phyloP scores from a whole-genome alignment of 2,888 invertebrate species.

The Endomychus coccineus region DNA sequence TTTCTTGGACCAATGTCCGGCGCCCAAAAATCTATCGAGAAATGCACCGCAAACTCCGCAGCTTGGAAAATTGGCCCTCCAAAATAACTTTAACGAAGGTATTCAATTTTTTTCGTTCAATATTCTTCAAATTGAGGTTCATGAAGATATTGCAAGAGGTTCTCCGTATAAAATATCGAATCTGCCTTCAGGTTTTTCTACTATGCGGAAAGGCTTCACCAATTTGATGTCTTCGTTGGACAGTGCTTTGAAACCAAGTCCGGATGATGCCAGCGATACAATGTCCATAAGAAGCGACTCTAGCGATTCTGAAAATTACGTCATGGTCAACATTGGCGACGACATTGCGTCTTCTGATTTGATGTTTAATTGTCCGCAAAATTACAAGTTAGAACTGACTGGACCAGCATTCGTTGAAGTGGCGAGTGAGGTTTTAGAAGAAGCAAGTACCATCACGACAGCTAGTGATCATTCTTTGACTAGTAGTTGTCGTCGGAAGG shows the following conservation, averaged over 20 bases:
- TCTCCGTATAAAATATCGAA: neutral
- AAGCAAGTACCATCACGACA: constrained; percentile 63
- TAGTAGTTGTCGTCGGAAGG: constrained; percentile 70
- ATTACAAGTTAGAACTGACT: constrained; percentile 26
- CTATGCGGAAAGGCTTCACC: constrained; percentile 77
- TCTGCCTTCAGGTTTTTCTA: constrained; percentile 52
- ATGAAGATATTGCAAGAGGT: neutral
- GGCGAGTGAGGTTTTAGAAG: constrained; percentile 78
- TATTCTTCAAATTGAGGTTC: constrained; percentile 2
- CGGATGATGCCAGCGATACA: constrained; percentile 70
- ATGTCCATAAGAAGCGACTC: constrained; percentile 75
- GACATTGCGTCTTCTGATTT: constrained; percentile 62
- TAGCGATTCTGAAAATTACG: constrained; percentile 81
- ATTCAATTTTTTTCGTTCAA: constrained; percentile 7
- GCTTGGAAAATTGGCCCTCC: constrained; percentile 25
- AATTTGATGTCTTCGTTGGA: constrained; percentile 79
- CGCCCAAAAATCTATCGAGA: constrained; percentile 15
- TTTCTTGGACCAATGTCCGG: constrained; percentile 18
- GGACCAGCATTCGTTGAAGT: constrained; percentile 51
- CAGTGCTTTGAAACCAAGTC: constrained; percentile 64
- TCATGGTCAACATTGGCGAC: constrained; percentile 60
- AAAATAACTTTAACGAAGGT: constrained; percentile 49
- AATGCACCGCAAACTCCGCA: constrained; percentile 3
- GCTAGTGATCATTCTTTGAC: constrained; percentile 78
- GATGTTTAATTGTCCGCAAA: constrained; percentile 52